Evolutionary conservation across 2,888 invertebrate genomes (phyloP).

Genomic region (Odontothrips loti): DNA sequence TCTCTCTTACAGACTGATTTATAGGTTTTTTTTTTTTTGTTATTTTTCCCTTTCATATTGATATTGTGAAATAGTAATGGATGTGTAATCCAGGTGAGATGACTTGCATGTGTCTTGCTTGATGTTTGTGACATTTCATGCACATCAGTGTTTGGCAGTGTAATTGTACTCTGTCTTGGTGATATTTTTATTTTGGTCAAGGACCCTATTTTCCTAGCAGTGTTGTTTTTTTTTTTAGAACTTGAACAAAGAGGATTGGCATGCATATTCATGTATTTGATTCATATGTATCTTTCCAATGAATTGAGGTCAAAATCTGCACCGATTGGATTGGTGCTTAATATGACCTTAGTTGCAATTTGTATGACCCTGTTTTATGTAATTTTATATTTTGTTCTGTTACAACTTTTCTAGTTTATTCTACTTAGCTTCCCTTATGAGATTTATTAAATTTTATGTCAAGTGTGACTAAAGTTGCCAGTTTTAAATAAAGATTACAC

Average conservation of each 20-base stretch:
- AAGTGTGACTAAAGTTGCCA: neutral
- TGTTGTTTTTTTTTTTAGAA: neutral
- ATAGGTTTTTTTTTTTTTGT: neutral
- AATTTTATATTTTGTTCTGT: neutral
- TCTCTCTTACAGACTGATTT: neutral
- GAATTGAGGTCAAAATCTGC: neutral
- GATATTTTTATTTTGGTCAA: neutral
- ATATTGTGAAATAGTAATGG: neutral
- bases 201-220: neutral
- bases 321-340: neutral
- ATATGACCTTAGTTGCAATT: no score
- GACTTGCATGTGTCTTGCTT: neutral
- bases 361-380: constrained; percentile 32
- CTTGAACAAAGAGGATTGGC: neutral
- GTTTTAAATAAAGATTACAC: no score
- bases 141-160: neutral
- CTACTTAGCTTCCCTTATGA: no score
- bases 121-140: neutral
- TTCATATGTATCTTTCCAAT: neutral
- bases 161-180: neutral
- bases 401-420: no score
- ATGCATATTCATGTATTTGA: constrained; percentile 3
- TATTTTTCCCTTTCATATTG: neutral
- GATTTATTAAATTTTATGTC: neutral
- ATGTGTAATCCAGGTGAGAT: neutral